Conservation (phyloP, 2,888 invertebrate species). For the Drosophila nigricruria region DNA sequence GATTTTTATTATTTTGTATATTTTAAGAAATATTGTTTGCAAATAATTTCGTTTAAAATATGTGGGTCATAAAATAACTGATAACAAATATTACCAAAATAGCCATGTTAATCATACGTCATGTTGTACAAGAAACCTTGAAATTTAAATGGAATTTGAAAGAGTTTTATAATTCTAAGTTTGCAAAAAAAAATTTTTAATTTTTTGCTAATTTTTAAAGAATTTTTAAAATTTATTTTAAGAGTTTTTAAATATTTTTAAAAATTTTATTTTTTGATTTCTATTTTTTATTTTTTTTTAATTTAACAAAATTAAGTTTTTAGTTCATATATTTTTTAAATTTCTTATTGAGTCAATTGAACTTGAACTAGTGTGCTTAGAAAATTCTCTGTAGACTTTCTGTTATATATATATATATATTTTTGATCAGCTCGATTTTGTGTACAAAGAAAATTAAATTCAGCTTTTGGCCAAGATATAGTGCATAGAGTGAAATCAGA, state of each 20-base stretch:
- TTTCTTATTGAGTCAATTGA: too few species aligned
- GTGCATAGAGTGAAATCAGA: too few species aligned
- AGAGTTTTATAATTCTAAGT: background rate
- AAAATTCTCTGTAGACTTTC: background rate
- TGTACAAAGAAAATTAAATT: too few species aligned
- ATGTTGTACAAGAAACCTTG: background rate
- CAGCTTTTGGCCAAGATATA: background rate
- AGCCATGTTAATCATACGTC: conserved; percentile 17
- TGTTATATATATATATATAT: background rate
- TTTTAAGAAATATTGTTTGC: background rate
- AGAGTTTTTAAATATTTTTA: too few species aligned
- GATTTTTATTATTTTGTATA: background rate
- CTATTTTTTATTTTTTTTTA: too few species aligned
- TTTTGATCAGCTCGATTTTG: too few species aligned
- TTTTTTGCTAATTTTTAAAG: background rate
- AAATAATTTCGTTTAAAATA: background rate
- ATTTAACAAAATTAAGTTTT: too few species aligned
- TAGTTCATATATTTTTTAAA: too few species aligned
- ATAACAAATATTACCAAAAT: background rate
- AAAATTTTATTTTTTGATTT: background rate
- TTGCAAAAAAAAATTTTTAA: too few species aligned
- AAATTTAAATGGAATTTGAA: background rate
- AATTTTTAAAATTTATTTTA: background rate
- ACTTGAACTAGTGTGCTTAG: background rate
- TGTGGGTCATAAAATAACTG: background rate